A percentile compares a stretch with the other conserved stretches of the same genome.
phyloP scores from a whole-genome alignment of 2,888 invertebrate genomes.

The Lepidocyrtinus sp. region DNA sequence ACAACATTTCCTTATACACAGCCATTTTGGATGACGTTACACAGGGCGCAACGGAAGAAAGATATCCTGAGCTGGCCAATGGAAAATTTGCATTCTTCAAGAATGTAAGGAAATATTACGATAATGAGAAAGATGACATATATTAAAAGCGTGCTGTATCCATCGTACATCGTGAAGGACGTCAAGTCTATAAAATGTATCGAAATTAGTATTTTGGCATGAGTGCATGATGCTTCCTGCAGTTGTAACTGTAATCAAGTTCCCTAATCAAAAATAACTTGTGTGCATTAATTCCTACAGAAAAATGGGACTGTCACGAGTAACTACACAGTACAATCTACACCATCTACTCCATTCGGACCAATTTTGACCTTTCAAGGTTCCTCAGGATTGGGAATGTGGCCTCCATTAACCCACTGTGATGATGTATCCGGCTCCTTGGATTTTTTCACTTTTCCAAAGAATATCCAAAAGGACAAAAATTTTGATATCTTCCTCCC shows the following conservation, averaged over 20 bases:
- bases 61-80: conserved; percentile 40
- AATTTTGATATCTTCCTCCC: conserved; percentile 28
- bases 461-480: conserved; percentile 25
- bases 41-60: conserved; percentile 38
- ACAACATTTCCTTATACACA: conserved; percentile 39
- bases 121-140: background rate
- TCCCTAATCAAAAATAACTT: background rate
- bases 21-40: conserved; percentile 38
- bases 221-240: background rate
- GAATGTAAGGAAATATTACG: conserved; percentile 5
- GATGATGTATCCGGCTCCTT: conserved; percentile 23
- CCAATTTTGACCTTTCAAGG: conserved; percentile 24
- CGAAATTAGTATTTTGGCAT: background rate
- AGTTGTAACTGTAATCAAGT: background rate
- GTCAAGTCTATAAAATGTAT: background rate
- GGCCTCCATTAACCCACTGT: conserved; percentile 13
- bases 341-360: conserved; percentile 24
- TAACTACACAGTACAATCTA: conserved; percentile 28
- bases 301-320: conserved; percentile 28
- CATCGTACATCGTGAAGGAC: background rate
- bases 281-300: background rate
- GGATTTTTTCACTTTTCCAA: conserved; percentile 29
- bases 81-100: conserved; percentile 45
- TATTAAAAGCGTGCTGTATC: background rate
- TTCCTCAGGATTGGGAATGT: conserved; percentile 14